These are phyloP conservation scores for Syngnathus rostellatus DNA, from an alignment of 2,797 vertebrate species.

Conservation along the genomic window DNA sequence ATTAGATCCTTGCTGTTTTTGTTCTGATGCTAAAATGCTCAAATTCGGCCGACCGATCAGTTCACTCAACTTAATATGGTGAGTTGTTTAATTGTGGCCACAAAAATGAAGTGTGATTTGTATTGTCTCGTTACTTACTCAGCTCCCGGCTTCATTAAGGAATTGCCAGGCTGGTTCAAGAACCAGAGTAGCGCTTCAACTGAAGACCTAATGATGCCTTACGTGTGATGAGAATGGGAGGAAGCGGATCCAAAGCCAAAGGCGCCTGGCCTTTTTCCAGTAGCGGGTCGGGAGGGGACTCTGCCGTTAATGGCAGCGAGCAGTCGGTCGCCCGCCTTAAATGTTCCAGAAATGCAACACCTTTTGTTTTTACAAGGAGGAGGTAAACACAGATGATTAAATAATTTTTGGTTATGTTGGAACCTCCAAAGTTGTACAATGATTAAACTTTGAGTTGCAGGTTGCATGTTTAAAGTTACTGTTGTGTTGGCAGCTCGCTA, in stretches of 20 bases:
- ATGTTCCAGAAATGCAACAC: slow-evolving; percentile 73
- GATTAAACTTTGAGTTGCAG: neutral
- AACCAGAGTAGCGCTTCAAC: slow-evolving; percentile 19
- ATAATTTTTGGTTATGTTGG: neutral
- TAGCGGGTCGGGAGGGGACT: slow-evolving; percentile 65
- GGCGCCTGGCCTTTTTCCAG: slow-evolving; percentile 85
- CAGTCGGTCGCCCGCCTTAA: slow-evolving; percentile 79
- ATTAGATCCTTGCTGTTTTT: no score
- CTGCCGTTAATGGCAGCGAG: slow-evolving; percentile 66
- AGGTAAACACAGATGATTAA: slow-evolving; percentile 67
- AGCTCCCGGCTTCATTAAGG: neutral
- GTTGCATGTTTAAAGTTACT: neutral
- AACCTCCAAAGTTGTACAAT: neutral
- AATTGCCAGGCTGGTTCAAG: neutral
- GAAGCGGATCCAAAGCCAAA: slow-evolving; percentile 87
- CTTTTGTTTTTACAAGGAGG: slow-evolving; percentile 87
- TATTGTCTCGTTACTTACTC: neutral
- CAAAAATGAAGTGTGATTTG: neutral
- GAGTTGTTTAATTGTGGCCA: neutral
- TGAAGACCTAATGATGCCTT: slow-evolving; percentile 62
- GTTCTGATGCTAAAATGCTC: no score
- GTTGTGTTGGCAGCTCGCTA: slow-evolving; percentile 77
- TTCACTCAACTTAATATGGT: neutral
- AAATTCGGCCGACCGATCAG: neutral
- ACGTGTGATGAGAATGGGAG: slow-evolving; percentile 79